Base-by-base conservation (phyloP, 2,113 vertebrate genomes). In the Ochotona curzoniae region DNA sequence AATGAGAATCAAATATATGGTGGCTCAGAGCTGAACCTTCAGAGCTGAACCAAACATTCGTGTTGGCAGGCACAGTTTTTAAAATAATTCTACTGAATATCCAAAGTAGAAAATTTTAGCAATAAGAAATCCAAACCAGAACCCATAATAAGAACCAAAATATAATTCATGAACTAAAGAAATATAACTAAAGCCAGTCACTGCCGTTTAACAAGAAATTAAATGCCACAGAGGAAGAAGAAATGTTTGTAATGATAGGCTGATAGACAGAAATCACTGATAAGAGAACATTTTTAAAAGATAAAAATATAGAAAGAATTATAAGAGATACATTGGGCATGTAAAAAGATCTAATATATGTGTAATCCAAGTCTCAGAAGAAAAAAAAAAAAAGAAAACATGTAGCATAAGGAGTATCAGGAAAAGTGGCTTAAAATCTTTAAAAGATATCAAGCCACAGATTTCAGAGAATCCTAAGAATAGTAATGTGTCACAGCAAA, bases 221-320 rank as follows among this genome's bases (percentile, higher is more conserved):
- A 81, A 85, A 64, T 7, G 66, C 32, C 4, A 8, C 38, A 47
- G 11, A 63, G 71, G 7, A 7, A 30, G 35, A 84, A 51, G 21
- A 82, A 75, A 5, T 78, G 3, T 8, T 51, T 80, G 49, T 15
- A 69, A 93, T n/a, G 51, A 32, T 18, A 66, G 66, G 2, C 69
- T 76, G 8, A 44, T 84, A 92, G 30, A 80, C 32, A 92, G 87
- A 25, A 78, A 85, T 25, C 47, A 49, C 7, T 80, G 30, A 47
- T 54, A 71, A 74, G 26, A 83, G 44, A 69, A 78, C 83, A 80
- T 69, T 93, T 94, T 90, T 70, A 89, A 89, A 57, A 94, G 30
- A 32, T 57, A 26, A 38, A 91, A 93, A 93, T 69, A 38, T 20
- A 78, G 57, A 57, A 66, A 84, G 64, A 11, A 47, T 1, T 75